Conservation (phyloP, 2,113 vertebrate species). For the Myrmecobius fasciatus region DNA sequence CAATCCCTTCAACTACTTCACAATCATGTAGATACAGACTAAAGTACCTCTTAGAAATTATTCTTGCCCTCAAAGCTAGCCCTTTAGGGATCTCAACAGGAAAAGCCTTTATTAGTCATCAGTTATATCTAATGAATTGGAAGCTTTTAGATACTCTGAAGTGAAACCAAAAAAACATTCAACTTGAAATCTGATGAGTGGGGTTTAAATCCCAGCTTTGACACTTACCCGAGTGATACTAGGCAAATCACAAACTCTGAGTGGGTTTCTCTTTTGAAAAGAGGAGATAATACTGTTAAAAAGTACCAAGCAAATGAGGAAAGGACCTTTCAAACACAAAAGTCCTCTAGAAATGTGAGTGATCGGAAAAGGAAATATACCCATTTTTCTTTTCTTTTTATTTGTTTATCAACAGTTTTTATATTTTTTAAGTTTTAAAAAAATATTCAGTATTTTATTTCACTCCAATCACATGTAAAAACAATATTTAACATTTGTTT, state of each 20-base stretch:
- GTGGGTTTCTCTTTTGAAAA: not conserved
- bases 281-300: not conserved
- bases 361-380: not conserved
- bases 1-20: not conserved
- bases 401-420: too few species aligned
- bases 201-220: not conserved
- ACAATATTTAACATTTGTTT: too few species aligned
- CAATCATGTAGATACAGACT: not conserved
- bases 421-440: too few species aligned
- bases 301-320: not conserved
- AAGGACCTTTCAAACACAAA: not conserved
- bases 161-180: not conserved
- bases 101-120: not conserved
- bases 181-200: not conserved
- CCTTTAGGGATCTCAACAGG: not conserved
- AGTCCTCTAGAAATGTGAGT: not conserved
- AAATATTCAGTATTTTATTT: too few species aligned
- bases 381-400: not conserved
- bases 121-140: not conserved
- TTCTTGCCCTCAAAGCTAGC: not conserved
- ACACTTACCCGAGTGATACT: not conserved
- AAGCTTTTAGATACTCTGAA: not conserved
- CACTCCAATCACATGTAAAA: too few species aligned
- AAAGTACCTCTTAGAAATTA: not conserved
- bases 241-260: not conserved